Percentiles rank a stretch among this genome's conserved stretches.
Evolutionary conservation across 2,113 vertebrate species (phyloP).

Genomic region (Bungarus multicinctus): DNA sequence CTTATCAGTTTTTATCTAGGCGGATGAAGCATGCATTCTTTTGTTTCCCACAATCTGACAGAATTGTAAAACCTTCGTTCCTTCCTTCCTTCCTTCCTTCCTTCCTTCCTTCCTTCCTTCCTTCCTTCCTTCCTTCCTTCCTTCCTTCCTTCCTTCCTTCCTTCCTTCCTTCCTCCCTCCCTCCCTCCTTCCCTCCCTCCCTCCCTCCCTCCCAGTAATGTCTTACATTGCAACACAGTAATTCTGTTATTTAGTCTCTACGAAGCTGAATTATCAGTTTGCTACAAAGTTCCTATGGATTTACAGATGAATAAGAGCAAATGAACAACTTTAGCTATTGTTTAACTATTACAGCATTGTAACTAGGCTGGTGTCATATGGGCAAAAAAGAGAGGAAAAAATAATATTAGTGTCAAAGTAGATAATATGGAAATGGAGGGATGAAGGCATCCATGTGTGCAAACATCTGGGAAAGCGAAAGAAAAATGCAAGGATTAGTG

Average conservation of each 20-base stretch:
- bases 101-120: neutral
- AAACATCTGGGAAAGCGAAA: neutral
- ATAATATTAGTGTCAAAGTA: neutral
- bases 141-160: too few species aligned
- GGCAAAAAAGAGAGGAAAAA: neutral
- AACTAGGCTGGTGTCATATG: neutral
- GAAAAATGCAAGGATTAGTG: neutral
- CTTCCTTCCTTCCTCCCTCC: neutral
- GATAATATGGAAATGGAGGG: neutral
- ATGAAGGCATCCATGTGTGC: neutral
- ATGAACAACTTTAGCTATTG: neutral
- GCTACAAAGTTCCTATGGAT: neutral
- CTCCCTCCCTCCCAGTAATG: neutral
- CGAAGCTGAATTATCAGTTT: neutral
- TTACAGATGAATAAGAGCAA: neutral
- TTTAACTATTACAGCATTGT: neutral
- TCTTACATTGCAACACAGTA: neutral
- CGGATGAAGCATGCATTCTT: neutral
- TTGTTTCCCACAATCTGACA: neutral
- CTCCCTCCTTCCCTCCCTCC: neutral
- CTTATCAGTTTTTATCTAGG: neutral
- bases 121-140: too few species aligned
- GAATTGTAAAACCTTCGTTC: neutral
- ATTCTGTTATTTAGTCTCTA: neutral
- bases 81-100: neutral